A percentile compares a stretch with the other conserved stretches of the same genome.
Evolutionary conservation across 2,888 invertebrate genomes (phyloP).

Genomic region (Erannis defoliaria): DNA sequence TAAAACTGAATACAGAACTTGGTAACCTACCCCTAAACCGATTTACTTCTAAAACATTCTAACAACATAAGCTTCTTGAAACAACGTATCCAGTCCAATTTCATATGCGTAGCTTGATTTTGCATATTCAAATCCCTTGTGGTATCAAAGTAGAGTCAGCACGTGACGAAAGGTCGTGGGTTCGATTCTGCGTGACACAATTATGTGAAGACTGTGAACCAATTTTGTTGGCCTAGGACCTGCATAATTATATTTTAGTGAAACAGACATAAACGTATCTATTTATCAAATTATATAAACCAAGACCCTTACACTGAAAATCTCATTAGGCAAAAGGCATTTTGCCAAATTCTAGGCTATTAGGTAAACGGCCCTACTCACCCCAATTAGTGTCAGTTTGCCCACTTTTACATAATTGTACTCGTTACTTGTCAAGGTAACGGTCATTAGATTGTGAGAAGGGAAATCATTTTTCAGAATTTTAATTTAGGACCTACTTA

Average conservation of each 20-base stretch:
- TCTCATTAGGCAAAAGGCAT: constrained; percentile 26
- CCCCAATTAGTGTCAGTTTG: constrained; percentile 33
- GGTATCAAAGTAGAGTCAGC: not conserved
- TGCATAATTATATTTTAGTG: not conserved
- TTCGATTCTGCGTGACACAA: constrained; percentile 5
- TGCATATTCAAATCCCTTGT: not conserved
- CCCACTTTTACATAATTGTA: constrained; percentile 22
- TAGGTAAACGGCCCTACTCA: constrained; percentile 17
- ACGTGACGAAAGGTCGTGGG: constrained; percentile 3
- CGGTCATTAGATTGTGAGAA: constrained; percentile 18
- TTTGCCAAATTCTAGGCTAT: constrained; percentile 20
- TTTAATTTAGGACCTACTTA: not conserved
- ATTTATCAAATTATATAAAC: not conserved
- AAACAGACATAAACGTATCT: not conserved
- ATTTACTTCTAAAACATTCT: constrained; percentile 20
- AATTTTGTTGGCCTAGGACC: not conserved
- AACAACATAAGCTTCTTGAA: constrained; percentile 18
- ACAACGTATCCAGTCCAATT: constrained; percentile 6
- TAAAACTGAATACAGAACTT: constrained; percentile 15
- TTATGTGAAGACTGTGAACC: not conserved
- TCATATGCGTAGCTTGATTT: constrained; percentile 8
- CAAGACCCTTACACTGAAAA: not conserved
- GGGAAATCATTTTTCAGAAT: not conserved
- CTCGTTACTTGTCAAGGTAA: constrained; percentile 26
- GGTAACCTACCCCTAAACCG: constrained; percentile 24